Percentiles rank a stretch among this genome's conserved stretches.
phyloP scores from a whole-genome alignment of 2,797 vertebrate species.

The Pseudopleuronectes americanus region DNA sequence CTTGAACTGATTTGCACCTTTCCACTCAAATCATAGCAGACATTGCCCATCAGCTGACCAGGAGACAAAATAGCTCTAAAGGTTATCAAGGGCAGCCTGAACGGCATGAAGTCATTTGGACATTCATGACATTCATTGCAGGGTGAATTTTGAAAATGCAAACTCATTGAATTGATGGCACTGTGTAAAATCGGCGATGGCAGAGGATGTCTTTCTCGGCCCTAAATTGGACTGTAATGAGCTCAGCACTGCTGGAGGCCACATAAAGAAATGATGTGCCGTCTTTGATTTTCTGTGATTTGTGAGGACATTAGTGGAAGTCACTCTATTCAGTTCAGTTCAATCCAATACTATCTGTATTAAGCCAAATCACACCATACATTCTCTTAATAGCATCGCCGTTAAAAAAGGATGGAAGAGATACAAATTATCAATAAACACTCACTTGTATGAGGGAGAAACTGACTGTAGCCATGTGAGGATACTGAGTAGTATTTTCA shows the following conservation, averaged over 20 bases:
- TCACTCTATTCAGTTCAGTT: neutral
- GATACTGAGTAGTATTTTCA: too few species aligned
- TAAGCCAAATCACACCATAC: neutral
- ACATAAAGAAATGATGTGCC: neutral
- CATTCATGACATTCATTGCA: neutral
- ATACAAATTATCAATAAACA: neutral
- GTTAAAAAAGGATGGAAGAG: neutral
- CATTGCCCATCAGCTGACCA: neutral
- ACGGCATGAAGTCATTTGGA: neutral
- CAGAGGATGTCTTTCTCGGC: neutral
- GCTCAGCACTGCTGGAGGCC: neutral
- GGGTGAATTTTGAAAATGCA: neutral
- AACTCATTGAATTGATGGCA: neutral
- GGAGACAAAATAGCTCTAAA: neutral
- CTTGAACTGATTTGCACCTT: neutral
- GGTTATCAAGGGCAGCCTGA: neutral
- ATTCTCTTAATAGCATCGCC: neutral
- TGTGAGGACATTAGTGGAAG: neutral
- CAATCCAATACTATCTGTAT: neutral
- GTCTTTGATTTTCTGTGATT: neutral
- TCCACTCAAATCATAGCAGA: neutral
- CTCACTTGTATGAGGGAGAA: neutral
- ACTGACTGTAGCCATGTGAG: neutral
- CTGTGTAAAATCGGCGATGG: neutral
- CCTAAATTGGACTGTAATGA: constrained; percentile 2